These are phyloP conservation scores for Danaus melanippus DNA, from an alignment of 1,140 invertebrate species.

Conservation along the genomic window DNA sequence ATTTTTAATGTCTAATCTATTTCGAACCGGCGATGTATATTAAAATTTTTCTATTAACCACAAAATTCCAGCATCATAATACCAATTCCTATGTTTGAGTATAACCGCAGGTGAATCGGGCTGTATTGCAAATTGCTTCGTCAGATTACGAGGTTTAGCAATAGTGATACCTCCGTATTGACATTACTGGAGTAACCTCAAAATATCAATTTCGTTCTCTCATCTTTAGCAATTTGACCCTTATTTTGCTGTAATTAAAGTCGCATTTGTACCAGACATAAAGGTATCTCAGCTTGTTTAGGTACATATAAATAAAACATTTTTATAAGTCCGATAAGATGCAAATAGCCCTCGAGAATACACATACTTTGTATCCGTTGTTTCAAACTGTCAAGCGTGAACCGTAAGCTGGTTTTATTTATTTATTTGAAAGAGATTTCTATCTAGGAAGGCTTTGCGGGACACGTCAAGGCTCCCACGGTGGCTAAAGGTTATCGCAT, in stretches of 20 bases:
- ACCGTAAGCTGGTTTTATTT: constrained; percentile 20
- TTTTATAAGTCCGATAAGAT: too few relatives aligned
- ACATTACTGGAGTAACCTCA: constrained; percentile 9
- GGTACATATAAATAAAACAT: too few relatives aligned
- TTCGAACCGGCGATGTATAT: too few relatives aligned
- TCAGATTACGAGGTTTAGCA: constrained; percentile 19
- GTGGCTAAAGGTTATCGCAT: constrained; percentile 9
- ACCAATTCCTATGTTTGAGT: constrained; percentile 13
- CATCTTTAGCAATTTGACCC: too few relatives aligned
- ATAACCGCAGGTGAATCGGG: constrained; percentile 19
- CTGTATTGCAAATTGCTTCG: constrained; percentile 21
- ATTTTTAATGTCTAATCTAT: too few relatives aligned
- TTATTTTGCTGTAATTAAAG: too few relatives aligned
- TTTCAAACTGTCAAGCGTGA: constrained; percentile 15
- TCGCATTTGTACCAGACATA: too few relatives aligned
- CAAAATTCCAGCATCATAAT: too few relatives aligned
- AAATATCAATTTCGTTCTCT: too few relatives aligned
- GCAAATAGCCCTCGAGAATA: too few relatives aligned
- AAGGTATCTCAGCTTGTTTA: too few relatives aligned
- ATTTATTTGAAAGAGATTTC: constrained; percentile 21
- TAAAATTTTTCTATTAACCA: too few relatives aligned
- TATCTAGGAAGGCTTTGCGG: constrained; percentile 16
- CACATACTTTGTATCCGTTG: background rate
- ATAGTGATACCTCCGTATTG: constrained; percentile 16
- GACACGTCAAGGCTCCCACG: constrained; percentile 21